Base-by-base conservation (phyloP, 2,888 invertebrate genomes). In the Pachliopta kotzebuea region DNA sequence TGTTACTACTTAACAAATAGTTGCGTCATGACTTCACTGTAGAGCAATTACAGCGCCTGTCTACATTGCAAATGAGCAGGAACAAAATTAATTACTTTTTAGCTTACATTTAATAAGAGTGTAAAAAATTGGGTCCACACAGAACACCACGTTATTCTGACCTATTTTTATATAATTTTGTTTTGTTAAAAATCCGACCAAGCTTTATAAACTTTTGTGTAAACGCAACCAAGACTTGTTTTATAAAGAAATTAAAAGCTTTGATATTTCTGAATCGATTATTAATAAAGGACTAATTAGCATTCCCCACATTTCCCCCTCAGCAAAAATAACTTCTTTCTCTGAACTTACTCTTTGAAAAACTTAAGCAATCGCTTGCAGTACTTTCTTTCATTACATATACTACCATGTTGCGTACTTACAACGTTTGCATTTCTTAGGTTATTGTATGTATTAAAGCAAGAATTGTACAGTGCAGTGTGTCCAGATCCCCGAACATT, bases 21-120 rank as follows among this genome's bases (percentile, higher is more conserved):
- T 62, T 71, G 54, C 67, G 64, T 66, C 68, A 69, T 66, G 69
- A 70, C 73, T 75, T 69, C 69, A 73, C 70, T 76, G 71, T 67
- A 67, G 68, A 68, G 70, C 71, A 78, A 73, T 78, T 76, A 76
- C 75, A 72, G 31, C 53, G 52, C 56, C 26, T 37, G 50, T 37
- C 53, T 60, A 70, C 71, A 66, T 67, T 53, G 31, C 61, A 42
- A 65, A 61, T 58, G 57, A 61, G 57, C 54, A 61, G 53, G 53
- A 20, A 57, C 57, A 54, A 56, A 61, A 61, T 61, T 61, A 65
- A 65, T 57, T 65, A 52, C 53, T 31, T 54, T 61, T 57, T 52
- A 57, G 65, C 53, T 14, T 54, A 57, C 53, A 31, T 60, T 56
- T 58, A 54, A 21, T 31, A 59, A 50, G 2, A 54, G 9, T 18